Percentiles rank a stretch among this genome's conserved stretches.
Evolutionary conservation across 2,888 invertebrate species (phyloP).

Genomic region (Drosophila anomelani): DNA sequence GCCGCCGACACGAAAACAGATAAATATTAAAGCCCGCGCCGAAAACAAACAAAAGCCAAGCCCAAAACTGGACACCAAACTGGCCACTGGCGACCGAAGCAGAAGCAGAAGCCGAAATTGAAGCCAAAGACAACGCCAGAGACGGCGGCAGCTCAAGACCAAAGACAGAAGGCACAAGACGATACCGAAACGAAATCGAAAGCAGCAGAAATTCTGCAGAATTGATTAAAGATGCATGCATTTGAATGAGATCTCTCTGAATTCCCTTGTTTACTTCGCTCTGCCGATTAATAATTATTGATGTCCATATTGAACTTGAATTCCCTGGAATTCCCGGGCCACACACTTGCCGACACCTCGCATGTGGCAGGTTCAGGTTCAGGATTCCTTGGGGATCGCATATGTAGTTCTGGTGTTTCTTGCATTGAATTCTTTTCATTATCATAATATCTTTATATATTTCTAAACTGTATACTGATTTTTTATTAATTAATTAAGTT

Average conservation of each 20-base stretch:
- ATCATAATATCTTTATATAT: no score
- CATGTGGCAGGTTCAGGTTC: background rate
- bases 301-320: slow-evolving; percentile 58
- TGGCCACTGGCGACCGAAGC: background rate
- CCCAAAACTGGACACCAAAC: slow-evolving; percentile 19
- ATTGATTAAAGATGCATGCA: slow-evolving; percentile 54
- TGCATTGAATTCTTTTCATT: no score
- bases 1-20: slow-evolving; percentile 43
- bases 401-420: background rate
- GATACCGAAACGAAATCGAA: slow-evolving; percentile 48
- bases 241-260: slow-evolving; percentile 36
- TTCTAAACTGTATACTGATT: no score
- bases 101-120: background rate
- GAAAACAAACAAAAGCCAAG: slow-evolving; percentile 38
- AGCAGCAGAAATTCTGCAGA: slow-evolving; percentile 55
- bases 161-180: background rate
- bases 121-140: background rate
- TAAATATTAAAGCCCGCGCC: slow-evolving; percentile 30
- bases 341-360: background rate
- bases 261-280: slow-evolving; percentile 26
- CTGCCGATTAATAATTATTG: slow-evolving; percentile 41
- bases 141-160: slow-evolving; percentile 2
- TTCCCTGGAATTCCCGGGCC: slow-evolving; percentile 8
- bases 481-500: no score
- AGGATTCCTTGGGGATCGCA: background rate